Evolutionary conservation across 2,888 invertebrate species (phyloP).

Genomic region (Furcula furcula): DNA sequence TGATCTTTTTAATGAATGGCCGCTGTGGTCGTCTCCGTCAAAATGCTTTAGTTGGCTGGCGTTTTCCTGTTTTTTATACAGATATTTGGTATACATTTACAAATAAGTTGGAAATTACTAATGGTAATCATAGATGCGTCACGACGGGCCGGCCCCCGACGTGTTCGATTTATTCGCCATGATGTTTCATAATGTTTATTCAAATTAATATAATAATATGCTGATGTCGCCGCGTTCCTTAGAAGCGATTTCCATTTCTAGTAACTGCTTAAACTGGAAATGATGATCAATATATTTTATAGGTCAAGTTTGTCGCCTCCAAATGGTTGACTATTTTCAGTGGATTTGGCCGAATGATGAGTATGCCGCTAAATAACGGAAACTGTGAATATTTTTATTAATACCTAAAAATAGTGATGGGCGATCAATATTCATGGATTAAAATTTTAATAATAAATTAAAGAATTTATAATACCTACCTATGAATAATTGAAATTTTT

Average conservation of each 20-base stretch:
- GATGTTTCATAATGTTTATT: slow-evolving; percentile 13
- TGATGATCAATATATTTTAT: slow-evolving; percentile 1
- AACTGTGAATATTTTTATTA: not conserved
- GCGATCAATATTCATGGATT: not conserved
- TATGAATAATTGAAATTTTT: too few relatives aligned
- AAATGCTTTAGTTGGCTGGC: too few relatives aligned
- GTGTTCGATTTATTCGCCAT: slow-evolving; percentile 6
- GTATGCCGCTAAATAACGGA: not conserved
- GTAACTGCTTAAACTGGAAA: slow-evolving; percentile 7
- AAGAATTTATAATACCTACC: too few relatives aligned
- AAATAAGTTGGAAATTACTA: slow-evolving; percentile 17
- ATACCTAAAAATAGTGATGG: not conserved
- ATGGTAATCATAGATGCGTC: slow-evolving; percentile 14
- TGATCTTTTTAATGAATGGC: too few relatives aligned
- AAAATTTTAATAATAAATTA: too few relatives aligned
- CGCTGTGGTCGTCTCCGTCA: too few relatives aligned
- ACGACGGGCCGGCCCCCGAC: slow-evolving; percentile 17
- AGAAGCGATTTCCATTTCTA: slow-evolving; percentile 11
- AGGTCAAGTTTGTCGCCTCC: slow-evolving; percentile 5
- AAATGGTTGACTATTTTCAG: not conserved
- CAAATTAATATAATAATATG: slow-evolving; percentile 15
- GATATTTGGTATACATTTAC: slow-evolving; percentile 2
- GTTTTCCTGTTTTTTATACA: slow-evolving; percentile 4
- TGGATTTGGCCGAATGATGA: not conserved
- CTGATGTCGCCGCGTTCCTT: slow-evolving; percentile 2